phyloP scores from a whole-genome alignment of 2,888 invertebrate genomes.

The Pilophorus perplexus region DNA sequence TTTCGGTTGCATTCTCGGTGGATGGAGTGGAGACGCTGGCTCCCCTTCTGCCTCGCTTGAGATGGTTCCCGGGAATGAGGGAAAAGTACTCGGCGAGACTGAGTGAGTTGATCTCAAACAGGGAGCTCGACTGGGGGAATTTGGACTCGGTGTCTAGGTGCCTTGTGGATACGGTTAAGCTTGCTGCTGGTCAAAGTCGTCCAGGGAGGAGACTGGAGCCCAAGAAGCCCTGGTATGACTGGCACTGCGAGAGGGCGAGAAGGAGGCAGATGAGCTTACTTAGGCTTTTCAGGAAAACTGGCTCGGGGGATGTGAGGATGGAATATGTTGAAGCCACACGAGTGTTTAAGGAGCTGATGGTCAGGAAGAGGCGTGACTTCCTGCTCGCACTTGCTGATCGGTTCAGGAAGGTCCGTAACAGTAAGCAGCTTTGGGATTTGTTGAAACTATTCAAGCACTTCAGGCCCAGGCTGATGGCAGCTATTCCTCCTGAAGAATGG shows the following conservation, averaged over 20 bases:
- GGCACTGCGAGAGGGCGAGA: slow-evolving; percentile 9
- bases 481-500: neutral
- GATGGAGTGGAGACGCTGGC: too few relatives aligned
- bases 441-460: neutral
- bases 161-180: neutral
- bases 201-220: neutral
- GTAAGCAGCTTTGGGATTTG: neutral
- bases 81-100: neutral
- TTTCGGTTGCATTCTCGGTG: slow-evolving; percentile 1
- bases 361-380: neutral
- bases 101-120: neutral
- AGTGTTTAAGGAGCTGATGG: neutral
- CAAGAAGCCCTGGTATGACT: slow-evolving; percentile 23
- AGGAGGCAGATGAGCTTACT: slow-evolving; percentile 4
- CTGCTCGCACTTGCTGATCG: neutral
- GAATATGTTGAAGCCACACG: neutral
- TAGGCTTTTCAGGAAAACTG: neutral
- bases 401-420: neutral
- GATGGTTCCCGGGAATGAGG: neutral
- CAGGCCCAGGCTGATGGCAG: neutral
- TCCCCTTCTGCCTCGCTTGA: slow-evolving; percentile 13
- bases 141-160: neutral
- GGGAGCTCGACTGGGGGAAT: neutral
- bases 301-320: neutral
- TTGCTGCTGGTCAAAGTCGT: neutral